Evolutionary conservation across 37 sponge, comb jelly and placozoan species (phyloP).

Genomic region (Halichondria panicea): DNA sequence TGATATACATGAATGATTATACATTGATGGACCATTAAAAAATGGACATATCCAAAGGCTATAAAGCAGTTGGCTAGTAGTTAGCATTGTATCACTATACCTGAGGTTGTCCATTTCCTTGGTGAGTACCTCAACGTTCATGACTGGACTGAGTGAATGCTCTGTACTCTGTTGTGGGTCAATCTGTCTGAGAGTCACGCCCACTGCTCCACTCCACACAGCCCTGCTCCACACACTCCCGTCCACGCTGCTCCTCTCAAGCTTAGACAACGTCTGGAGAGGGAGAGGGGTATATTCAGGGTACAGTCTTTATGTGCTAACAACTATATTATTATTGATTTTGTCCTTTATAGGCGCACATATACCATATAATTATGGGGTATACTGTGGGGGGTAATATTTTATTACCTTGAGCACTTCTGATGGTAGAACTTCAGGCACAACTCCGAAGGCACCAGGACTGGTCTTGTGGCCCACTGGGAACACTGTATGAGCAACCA

Average conservation of each 20-base stretch:
- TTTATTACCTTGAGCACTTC: conserved; percentile 11
- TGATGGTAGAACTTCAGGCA: conserved; percentile 13
- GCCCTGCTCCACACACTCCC: conserved; percentile 26
- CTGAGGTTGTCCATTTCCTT: conserved; percentile 31
- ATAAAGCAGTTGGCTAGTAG: not conserved
- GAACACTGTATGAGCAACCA: conserved; percentile 1
- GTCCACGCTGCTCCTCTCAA: not conserved
- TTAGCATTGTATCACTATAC: conserved; percentile 1
- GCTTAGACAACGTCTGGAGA: not conserved
- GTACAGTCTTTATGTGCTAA: too few species aligned
- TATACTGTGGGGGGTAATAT: not conserved
- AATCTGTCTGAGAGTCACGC: conserved; percentile 14
- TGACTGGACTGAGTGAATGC: not conserved
- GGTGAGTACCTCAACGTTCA: conserved; percentile 7
- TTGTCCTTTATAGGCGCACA: not conserved
- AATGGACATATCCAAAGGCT: too few species aligned
- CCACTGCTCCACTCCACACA: not conserved
- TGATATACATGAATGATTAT: too few species aligned
- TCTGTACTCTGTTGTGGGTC: too few species aligned
- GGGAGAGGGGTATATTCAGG: too few species aligned
- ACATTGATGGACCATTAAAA: too few species aligned
- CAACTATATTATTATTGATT: not conserved
- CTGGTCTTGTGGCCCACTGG: conserved; percentile 4
- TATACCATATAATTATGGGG: not conserved
- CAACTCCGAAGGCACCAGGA: conserved; percentile 10